phyloP scores from a whole-genome alignment of 2,113 vertebrate species.

The Epinephelus fuscoguttatus region DNA sequence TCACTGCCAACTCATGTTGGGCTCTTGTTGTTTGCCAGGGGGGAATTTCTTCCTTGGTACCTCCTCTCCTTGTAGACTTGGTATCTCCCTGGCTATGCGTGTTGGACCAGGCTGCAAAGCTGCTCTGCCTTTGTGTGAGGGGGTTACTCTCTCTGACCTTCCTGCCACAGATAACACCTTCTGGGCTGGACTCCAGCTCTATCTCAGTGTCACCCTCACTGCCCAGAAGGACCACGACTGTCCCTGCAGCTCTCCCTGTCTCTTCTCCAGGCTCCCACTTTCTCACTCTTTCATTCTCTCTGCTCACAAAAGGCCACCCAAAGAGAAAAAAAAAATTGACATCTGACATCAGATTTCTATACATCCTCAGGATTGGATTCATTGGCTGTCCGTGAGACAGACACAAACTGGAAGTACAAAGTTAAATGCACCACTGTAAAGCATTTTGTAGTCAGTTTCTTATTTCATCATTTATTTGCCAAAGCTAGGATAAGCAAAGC shows the following conservation, averaged over 20 bases:
- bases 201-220: conserved; percentile 86
- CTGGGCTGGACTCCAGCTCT: conserved; percentile 87
- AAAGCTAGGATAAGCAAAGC: not conserved
- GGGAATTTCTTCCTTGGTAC: conserved; percentile 3
- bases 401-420: not conserved
- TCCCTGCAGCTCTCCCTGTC: conserved; percentile 45
- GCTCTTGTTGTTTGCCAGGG: conserved; percentile 78
- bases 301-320: conserved; percentile 24
- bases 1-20: conserved; percentile 67
- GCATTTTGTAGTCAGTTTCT: not conserved
- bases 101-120: not conserved
- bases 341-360: not conserved
- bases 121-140: not conserved
- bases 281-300: conserved; percentile 6
- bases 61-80: conserved; percentile 75
- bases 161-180: conserved; percentile 73
- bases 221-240: conserved; percentile 70
- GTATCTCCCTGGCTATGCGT: conserved; percentile 64
- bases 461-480: not conserved
- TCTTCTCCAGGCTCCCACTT: conserved; percentile 15
- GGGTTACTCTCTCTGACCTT: conserved; percentile 44
- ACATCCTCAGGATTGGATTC: not conserved
- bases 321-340: not conserved
- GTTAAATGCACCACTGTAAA: not conserved
- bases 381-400: not conserved